A percentile compares a stretch with the other conserved stretches of the same genome.
Conservation (phyloP, 30 jellyfish, hydroid and myxozoan species). For the Turritopsis rubra region DNA sequence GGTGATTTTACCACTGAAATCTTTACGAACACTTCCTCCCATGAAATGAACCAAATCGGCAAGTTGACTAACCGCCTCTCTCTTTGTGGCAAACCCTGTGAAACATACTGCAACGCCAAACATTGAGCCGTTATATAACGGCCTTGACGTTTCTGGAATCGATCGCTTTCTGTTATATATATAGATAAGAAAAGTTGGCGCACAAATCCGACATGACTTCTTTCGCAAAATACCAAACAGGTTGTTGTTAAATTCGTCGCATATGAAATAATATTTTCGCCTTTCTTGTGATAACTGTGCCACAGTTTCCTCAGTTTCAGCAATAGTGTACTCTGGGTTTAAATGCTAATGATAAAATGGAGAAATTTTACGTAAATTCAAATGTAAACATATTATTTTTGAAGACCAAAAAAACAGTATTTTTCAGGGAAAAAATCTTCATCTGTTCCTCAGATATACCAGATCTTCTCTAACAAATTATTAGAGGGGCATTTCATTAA, state of each 20-base stretch:
- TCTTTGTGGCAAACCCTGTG: conserved; percentile 91
- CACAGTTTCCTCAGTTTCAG: conserved; percentile 60
- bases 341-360: conserved; percentile 11
- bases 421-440: too few relatives aligned
- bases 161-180: conserved; percentile 35
- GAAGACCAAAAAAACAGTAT: not conserved
- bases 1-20: conserved; percentile 83
- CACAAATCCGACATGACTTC: conserved; percentile 75
- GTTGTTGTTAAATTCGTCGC: conserved; percentile 70
- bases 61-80: conserved; percentile 62
- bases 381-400: not conserved
- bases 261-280: conserved; percentile 58
- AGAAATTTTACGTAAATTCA: not conserved
- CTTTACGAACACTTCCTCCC: conserved; percentile 99
- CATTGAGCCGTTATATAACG: conserved; percentile 82
- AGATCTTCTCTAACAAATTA: too few relatives aligned
- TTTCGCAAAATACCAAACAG: conserved; percentile 49
- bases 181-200: conserved; percentile 76
- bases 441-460: too few relatives aligned
- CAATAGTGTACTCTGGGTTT: conserved; percentile 41
- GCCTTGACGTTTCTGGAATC: conserved; percentile 71
- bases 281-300: conserved; percentile 37
- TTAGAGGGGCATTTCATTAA: too few relatives aligned
- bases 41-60: conserved; percentile 87
- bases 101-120: conserved; percentile 93